Base-by-base conservation (phyloP, 1,140 invertebrate species). In the Drosophila sulfurigaster region DNA sequence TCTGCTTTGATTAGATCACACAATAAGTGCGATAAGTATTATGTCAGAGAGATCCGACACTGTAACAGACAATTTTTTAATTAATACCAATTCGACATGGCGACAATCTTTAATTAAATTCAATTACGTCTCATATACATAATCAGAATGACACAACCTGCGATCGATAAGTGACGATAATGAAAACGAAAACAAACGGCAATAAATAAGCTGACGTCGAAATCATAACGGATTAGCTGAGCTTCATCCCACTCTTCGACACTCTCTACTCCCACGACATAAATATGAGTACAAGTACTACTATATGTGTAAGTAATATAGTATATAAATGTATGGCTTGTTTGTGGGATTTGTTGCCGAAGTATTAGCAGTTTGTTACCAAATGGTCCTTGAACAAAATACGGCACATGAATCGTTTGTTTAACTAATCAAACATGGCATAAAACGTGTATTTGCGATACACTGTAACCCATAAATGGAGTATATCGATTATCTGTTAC, bases 81-180 rank as follows among this genome's bases (percentile, higher is more conserved):
- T 86, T 82, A 86, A 82, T 69, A 46, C 62, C 51, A 82, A 78
- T 77, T 83, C 54, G 28, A 41, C 71, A 48, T 58, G 70, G 16
- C 20, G 64, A 49, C 66, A 63, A 67, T 72, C 64, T 69, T 62
- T 88, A 82, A 87, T 87, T 82, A 80, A 88, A 83, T 83, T 83
- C 77, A 87, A 88, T 83, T 83, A 80, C 43, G 32, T 20, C 51
- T 60, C 60, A 62, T 56, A 69, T 51, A 60, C 76, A 77, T 82
- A 87, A 86, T 88, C 73, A 68, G 68, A 62, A 41, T 46, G 13
- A 80, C 73, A 75, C 13, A 13, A 28, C 20, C 65, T 59, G 45
- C 38, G 16, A 65, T 75, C 79, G 68, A 87, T 82, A 62, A 51
- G 43, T 46, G 54, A 57, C 66, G 43, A 16, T 70, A 70, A 69